These are phyloP conservation scores for Drosophila pseudoobscura DNA, from an alignment of 1,140 invertebrate genomes.

Conservation along the genomic window DNA sequence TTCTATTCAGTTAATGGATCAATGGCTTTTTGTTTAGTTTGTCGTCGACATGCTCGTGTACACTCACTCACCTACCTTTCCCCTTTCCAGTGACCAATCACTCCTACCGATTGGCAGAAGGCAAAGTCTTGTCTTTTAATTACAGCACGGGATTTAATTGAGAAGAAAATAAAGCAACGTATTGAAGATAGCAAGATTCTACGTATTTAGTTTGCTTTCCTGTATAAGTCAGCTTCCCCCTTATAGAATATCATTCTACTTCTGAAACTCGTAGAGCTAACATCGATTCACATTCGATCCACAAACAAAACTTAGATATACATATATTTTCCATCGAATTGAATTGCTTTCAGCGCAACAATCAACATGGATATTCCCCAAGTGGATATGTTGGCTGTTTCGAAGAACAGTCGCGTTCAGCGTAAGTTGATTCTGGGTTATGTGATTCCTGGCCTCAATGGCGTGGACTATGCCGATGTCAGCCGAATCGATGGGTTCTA, in stretches of 20 bases:
- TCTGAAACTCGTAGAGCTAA: background rate
- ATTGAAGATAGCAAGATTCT: background rate
- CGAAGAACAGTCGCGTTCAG: constrained; percentile 37
- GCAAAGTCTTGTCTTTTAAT: constrained; percentile 15
- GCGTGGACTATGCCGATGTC: constrained; percentile 49
- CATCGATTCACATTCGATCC: too few relatives aligned
- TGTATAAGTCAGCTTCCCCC: too few relatives aligned
- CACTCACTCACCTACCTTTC: background rate
- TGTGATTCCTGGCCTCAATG: constrained; percentile 30
- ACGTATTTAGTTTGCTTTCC: too few relatives aligned
- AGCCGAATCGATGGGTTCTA: constrained; percentile 54
- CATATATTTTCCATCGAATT: too few relatives aligned
- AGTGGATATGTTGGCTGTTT: constrained; percentile 60
- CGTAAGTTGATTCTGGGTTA: constrained; percentile 44
- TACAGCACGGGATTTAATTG: constrained; percentile 1
- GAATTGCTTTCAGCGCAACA: background rate
- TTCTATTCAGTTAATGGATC: constrained; percentile 35
- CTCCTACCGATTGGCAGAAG: constrained; percentile 9
- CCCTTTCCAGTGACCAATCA: too few relatives aligned
- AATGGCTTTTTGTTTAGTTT: constrained; percentile 40
- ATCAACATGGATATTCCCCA: constrained; percentile 39
- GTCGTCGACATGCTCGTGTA: constrained; percentile 27
- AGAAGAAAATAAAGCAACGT: constrained; percentile 2
- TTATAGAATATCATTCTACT: background rate
- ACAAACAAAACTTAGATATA: too few relatives aligned